phyloP scores from a whole-genome alignment of 2,797 vertebrate genomes.

The Neosilurus hyrtlii region DNA sequence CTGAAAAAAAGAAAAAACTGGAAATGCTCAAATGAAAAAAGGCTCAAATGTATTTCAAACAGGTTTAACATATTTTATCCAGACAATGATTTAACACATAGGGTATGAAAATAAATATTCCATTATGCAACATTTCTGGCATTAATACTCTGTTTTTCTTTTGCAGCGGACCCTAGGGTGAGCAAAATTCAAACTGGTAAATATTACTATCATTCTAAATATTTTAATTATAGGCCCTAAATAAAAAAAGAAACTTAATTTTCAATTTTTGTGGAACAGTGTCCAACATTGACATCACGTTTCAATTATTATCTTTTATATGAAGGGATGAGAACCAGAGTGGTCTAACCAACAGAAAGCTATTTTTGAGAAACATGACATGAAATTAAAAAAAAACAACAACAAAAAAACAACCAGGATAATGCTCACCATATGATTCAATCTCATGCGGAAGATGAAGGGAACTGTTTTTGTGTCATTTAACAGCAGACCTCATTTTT shows the following conservation, averaged over 20 bases:
- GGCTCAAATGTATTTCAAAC: background rate
- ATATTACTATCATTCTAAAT: conserved; percentile 41
- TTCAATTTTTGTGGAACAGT: background rate
- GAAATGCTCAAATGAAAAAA: too few relatives aligned
- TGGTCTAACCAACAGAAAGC: too few relatives aligned
- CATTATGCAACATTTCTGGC: conserved; percentile 22
- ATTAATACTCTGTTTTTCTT: conserved; percentile 47
- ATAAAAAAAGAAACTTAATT: too few relatives aligned
- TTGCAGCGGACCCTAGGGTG: conserved; percentile 90
- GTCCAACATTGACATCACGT: background rate
- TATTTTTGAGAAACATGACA: too few relatives aligned
- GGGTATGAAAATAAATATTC: conserved; percentile 16
- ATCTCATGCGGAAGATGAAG: too few relatives aligned
- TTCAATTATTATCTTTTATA: too few relatives aligned
- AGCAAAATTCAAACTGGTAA: conserved; percentile 90
- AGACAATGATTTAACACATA: conserved; percentile 9
- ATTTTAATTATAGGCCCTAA: background rate
- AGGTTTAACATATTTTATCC: conserved; percentile 5
- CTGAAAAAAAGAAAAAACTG: background rate
- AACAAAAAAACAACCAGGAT: too few relatives aligned
- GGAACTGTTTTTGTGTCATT: too few relatives aligned
- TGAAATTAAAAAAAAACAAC: too few relatives aligned
- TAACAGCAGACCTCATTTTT: too few relatives aligned
- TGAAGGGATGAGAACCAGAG: too few relatives aligned
- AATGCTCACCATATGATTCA: too few relatives aligned